These are phyloP conservation scores for Archilochus colubris DNA, from an alignment of 2,113 vertebrate genomes.

Conservation along the genomic window DNA sequence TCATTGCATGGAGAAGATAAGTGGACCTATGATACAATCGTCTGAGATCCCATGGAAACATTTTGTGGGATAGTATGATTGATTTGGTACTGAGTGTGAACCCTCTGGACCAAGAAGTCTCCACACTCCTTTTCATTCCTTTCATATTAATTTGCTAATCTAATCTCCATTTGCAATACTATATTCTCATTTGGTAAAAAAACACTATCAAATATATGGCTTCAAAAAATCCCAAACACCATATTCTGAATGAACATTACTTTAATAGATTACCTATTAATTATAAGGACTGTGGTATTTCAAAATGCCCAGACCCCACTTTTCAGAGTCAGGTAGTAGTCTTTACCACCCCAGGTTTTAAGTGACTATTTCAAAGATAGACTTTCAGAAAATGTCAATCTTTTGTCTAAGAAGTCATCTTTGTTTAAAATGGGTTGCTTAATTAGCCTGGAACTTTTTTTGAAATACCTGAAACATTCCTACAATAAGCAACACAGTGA, in stretches of 20 bases:
- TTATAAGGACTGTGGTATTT: background rate
- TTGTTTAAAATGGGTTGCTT: background rate
- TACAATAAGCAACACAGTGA: background rate
- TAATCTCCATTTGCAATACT: background rate
- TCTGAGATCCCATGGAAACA: background rate
- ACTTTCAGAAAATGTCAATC: background rate
- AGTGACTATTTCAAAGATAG: background rate
- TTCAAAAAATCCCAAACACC: background rate
- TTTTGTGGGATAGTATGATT: background rate
- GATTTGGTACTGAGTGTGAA: background rate
- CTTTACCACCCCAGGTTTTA: background rate
- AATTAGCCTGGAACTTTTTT: background rate
- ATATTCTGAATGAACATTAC: background rate
- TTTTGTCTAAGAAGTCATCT: background rate
- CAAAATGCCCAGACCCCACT: background rate
- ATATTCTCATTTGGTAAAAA: background rate
- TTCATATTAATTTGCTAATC: background rate
- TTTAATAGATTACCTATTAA: background rate
- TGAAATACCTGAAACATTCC: background rate
- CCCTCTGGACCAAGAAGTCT: background rate
- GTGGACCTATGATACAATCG: background rate
- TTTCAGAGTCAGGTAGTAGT: background rate
- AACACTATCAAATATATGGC: background rate
- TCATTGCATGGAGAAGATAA: background rate
- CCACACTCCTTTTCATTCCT: background rate